phyloP scores from a whole-genome alignment of 2,797 vertebrate species.

The Leptoclinus maculatus region DNA sequence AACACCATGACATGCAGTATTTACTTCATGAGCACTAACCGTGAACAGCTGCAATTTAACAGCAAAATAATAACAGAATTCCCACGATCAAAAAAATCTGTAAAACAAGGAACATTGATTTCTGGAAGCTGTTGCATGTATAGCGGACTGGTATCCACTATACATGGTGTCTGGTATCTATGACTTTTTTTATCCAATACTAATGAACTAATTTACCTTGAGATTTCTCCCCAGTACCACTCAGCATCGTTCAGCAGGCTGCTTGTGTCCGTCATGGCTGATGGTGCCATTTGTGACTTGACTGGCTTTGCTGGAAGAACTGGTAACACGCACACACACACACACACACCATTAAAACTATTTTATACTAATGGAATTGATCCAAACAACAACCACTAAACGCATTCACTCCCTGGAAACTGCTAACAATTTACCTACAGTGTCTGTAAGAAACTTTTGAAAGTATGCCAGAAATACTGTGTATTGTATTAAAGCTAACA shows the following conservation, averaged over 20 bases:
- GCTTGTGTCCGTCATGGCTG: conserved; percentile 73
- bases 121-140: neutral
- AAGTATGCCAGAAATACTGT: neutral
- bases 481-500: neutral
- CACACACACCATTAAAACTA: neutral
- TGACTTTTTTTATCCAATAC: neutral
- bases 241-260: conserved; percentile 86
- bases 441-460: neutral
- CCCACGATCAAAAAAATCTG: neutral
- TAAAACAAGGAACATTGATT: neutral
- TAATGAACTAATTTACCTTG: conserved; percentile 83
- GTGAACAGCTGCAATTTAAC: neutral
- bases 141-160: neutral
- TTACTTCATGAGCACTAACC: neutral
- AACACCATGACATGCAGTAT: neutral
- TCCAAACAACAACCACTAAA: neutral
- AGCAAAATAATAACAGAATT: neutral
- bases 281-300: conserved; percentile 81
- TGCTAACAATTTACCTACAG: neutral
- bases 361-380: neutral
- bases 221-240: conserved; percentile 98
- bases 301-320: conserved; percentile 92
- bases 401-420: neutral
- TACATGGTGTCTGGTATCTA: neutral
- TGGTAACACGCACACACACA: conserved; percentile 52